Percentiles rank a stretch among this genome's conserved stretches.
phyloP scores from a whole-genome alignment of 2,888 invertebrate species.

The Clanis bilineata region DNA sequence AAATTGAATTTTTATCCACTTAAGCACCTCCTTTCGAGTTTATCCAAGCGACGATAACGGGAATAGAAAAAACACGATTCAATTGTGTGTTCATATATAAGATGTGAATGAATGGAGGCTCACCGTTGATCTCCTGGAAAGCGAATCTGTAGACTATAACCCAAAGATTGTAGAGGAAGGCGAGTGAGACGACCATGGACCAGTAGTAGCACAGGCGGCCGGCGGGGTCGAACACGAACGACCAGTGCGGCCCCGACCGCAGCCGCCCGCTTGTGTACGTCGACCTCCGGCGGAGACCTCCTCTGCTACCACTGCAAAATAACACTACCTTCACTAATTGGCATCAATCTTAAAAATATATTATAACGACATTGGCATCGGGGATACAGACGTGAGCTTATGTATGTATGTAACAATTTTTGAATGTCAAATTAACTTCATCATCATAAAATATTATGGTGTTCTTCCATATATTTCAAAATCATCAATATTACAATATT shows the following conservation, averaged over 20 bases:
- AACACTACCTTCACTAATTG: background rate
- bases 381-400: too few relatives aligned
- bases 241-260: conserved; percentile 90
- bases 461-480: too few relatives aligned
- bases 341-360: too few relatives aligned
- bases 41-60: conserved; percentile 30
- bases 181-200: conserved; percentile 98
- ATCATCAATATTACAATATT: too few relatives aligned
- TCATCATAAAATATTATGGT: too few relatives aligned
- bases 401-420: too few relatives aligned
- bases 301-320: conserved; percentile 66
- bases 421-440: too few relatives aligned
- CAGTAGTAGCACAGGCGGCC: conserved; percentile 98
- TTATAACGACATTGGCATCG: too few relatives aligned
- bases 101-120: conserved; percentile 52
- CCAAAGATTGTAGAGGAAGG: conserved; percentile 98
- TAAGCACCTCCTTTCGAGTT: conserved; percentile 45
- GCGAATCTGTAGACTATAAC: conserved; percentile 99
- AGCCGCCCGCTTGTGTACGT: conserved; percentile 84
- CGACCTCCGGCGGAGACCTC: conserved; percentile 79
- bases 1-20: conserved; percentile 62
- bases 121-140: conserved; percentile 97
- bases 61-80: conserved; percentile 28
- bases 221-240: conserved; percentile 99
- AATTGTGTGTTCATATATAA: conserved; percentile 21